These are phyloP conservation scores for Pemphredon lugubris DNA, from an alignment of 2,888 invertebrate genomes.

Conservation along the genomic window DNA sequence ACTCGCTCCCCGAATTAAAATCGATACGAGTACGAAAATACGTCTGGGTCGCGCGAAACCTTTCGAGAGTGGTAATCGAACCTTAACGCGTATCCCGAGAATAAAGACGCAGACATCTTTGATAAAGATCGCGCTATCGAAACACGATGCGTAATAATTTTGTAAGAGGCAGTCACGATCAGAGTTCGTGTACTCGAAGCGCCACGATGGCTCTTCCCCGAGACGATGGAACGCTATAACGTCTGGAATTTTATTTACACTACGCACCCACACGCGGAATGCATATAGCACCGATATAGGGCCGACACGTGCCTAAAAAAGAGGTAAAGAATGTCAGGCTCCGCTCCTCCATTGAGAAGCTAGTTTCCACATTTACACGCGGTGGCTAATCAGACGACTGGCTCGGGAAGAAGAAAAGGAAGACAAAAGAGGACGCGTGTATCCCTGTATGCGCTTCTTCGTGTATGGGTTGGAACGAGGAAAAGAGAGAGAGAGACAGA, in stretches of 20 bases:
- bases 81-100: neutral
- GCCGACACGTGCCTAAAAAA: conserved; percentile 58
- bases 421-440: conserved; percentile 32
- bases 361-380: conserved; percentile 70
- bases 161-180: neutral
- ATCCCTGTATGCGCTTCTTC: neutral
- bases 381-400: conserved; percentile 62
- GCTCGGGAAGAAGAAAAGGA: conserved; percentile 26
- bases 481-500: conserved; percentile 5
- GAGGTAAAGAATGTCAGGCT: conserved; percentile 56
- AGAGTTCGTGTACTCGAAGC: conserved; percentile 39
- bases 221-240: conserved; percentile 53
- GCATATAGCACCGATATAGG: conserved; percentile 38
- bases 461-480: conserved; percentile 8
- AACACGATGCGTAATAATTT: neutral
- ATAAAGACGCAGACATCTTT: neutral
- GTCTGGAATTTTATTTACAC: conserved; percentile 68
- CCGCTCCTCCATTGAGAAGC: conserved; percentile 63
- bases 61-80: too few species aligned
- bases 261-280: conserved; percentile 49
- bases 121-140: conserved; percentile 3
- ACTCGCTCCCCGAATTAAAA: too few species aligned
- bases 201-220: conserved; percentile 13
- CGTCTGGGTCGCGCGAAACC: too few species aligned
- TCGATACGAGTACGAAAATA: too few species aligned